These are phyloP conservation scores for Xenopus borealis DNA, from an alignment of 2,113 vertebrate genomes.

Conservation along the genomic window DNA sequence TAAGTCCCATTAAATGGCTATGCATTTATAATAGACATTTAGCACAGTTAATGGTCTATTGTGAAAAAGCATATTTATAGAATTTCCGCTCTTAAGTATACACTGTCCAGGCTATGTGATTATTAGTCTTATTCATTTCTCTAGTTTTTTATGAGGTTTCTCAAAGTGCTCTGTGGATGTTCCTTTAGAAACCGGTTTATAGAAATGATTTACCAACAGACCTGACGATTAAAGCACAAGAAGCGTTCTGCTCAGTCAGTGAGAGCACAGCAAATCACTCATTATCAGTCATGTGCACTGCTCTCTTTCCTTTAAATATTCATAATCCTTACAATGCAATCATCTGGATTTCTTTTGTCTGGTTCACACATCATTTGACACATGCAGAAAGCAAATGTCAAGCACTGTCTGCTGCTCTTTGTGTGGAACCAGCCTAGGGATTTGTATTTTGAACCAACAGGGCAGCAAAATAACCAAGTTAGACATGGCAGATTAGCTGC, in stretches of 20 bases:
- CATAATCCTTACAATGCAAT: slow-evolving; percentile 40
- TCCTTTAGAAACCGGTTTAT: background rate
- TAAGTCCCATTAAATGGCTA: slow-evolving; percentile 23
- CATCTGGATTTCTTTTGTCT: slow-evolving; percentile 51
- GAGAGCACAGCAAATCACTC: slow-evolving; percentile 49
- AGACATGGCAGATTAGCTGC: slow-evolving; percentile 32
- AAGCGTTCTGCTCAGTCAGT: slow-evolving; percentile 40
- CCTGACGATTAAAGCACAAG: slow-evolving; percentile 43
- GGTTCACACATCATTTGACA: slow-evolving; percentile 55
- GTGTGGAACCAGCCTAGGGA: slow-evolving; percentile 47
- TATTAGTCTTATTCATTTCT: background rate
- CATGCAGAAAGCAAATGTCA: slow-evolving; percentile 49
- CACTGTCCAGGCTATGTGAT: no score
- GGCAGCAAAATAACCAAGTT: slow-evolving; percentile 23
- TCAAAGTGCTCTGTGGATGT: background rate
- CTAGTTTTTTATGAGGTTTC: background rate
- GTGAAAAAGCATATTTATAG: background rate
- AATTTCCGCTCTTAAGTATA: background rate
- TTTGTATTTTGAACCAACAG: slow-evolving; percentile 30
- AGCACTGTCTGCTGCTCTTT: slow-evolving; percentile 46
- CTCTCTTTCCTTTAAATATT: slow-evolving; percentile 57
- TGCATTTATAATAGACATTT: slow-evolving; percentile 8
- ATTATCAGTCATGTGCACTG: slow-evolving; percentile 47
- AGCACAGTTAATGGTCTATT: background rate
- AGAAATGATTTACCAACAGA: background rate